These are phyloP conservation scores for Auanema freiburgensis DNA, from an alignment of 2,888 invertebrate genomes.

Conservation along the genomic window DNA sequence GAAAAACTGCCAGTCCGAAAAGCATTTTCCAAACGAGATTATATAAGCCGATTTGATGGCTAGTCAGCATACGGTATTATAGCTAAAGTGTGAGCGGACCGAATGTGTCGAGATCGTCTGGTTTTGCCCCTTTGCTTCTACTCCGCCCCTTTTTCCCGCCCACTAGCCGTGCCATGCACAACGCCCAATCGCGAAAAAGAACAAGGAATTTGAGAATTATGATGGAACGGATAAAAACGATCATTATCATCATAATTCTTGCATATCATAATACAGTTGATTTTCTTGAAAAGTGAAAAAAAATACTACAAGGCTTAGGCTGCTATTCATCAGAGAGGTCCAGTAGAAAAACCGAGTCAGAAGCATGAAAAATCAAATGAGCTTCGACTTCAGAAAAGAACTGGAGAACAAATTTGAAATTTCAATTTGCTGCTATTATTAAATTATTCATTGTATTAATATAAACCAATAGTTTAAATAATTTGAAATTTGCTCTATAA, in stretches of 20 bases:
- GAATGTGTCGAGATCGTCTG: constrained; percentile 14
- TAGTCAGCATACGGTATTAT: constrained; percentile 5
- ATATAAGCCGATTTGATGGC: constrained; percentile 1
- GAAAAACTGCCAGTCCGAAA: background rate
- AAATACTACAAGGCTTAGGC: too few species aligned
- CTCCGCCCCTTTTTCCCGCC: constrained; percentile 23
- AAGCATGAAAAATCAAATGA: too few species aligned
- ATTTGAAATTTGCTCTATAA: too few species aligned
- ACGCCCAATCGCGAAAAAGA: background rate
- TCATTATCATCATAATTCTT: background rate
- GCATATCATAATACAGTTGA: background rate
- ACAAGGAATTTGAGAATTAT: background rate
- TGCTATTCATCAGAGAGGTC: too few species aligned
- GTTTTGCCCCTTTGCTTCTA: background rate
- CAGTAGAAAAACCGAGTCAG: too few species aligned
- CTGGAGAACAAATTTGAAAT: too few species aligned
- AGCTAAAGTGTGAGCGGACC: background rate
- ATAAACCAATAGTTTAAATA: too few species aligned
- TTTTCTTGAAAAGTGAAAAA: background rate
- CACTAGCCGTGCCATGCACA: constrained; percentile 25
- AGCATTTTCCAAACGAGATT: background rate
- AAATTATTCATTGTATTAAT: too few species aligned
- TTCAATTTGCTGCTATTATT: too few species aligned
- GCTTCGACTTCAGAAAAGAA: too few species aligned
- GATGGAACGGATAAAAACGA: constrained; percentile 7